Evolutionary conservation across 2,888 invertebrate species (phyloP).

Genomic region (Notodonta dromedarius): DNA sequence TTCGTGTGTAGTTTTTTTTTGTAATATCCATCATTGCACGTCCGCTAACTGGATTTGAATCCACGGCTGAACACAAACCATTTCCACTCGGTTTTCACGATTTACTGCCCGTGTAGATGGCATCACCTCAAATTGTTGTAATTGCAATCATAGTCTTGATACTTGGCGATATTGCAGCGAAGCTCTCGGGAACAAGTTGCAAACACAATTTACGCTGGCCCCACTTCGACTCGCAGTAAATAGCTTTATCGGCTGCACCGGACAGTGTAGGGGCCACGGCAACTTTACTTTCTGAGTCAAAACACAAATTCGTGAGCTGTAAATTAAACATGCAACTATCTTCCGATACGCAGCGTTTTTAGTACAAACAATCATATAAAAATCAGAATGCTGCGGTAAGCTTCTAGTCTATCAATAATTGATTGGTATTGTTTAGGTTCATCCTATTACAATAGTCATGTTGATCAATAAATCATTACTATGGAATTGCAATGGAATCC

Average conservation of each 20-base stretch:
- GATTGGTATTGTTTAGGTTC: not conserved
- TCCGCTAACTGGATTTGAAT: no score
- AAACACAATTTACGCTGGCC: slow-evolving; percentile 71
- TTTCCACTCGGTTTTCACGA: no score
- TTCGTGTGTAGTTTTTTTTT: no score
- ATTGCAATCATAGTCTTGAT: slow-evolving; percentile 34
- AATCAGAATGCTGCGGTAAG: no score
- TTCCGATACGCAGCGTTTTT: no score
- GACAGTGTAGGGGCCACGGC: slow-evolving; percentile 39
- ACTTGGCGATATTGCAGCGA: slow-evolving; percentile 53
- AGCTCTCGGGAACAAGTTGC: slow-evolving; percentile 61
- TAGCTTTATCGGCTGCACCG: slow-evolving; percentile 66
- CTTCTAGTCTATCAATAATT: no score
- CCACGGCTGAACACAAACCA: no score
- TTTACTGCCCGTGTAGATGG: slow-evolving; percentile 9
- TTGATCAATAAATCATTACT: slow-evolving; percentile 8
- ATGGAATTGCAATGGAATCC: slow-evolving; percentile 9
- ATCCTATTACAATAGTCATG: not conserved
- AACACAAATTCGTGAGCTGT: not conserved
- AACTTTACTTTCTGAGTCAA: slow-evolving; percentile 9
- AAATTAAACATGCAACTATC: no score
- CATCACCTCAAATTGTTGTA: slow-evolving; percentile 33
- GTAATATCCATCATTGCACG: no score
- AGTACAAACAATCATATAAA: no score
- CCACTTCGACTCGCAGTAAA: slow-evolving; percentile 68